Evolutionary conservation across 2,797 vertebrate species (phyloP), one percentile per base, ranked within the genome.

Genomic region (Apodemus agrarius): DNA sequence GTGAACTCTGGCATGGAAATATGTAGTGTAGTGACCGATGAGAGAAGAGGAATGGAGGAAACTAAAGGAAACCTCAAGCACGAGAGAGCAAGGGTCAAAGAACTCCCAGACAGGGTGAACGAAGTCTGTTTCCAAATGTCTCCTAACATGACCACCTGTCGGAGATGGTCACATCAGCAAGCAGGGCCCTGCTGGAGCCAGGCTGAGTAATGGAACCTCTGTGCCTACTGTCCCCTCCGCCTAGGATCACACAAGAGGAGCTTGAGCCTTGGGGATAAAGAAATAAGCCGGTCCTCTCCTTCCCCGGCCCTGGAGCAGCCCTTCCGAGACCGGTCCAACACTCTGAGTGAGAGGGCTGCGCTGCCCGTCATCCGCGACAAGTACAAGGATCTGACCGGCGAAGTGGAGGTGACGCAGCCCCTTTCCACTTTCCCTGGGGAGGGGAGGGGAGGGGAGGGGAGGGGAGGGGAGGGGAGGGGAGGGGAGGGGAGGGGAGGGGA

Each of bases 311-410:
- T 99, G 49, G 99, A 99, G 85, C 99, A 99, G 98, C 99, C 99
- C 0, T 99, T 99, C 97, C 98, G 99, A 97, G 99, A 99, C 96
- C 99, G 99, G 0, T 99, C 99, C 0, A 99, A 99, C 98, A 99
- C 99, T 1, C 98, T 99, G 65, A 99, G 98, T 3, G 99, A 99
- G 98, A 99, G 99, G 96, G 99, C 99, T 0, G 99, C 99, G 0
- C 98, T 99, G 98, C 99, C 99, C 0, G 99, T 99, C 96, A 99
- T 99, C 98, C 99, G 99, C 29, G 99, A 99, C 99, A 99, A 99
- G 96, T 99, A 99, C 99, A 99, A 99, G 98, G 99, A 99, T 97
- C 99, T 99, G 86, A 99, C 99, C 0, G 99, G 99, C 90, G 99
- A 99, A 97, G 99, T 99, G 65, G 99, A 99, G 99, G 99, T 99